phyloP scores from a whole-genome alignment of 1,140 invertebrate species.

The Zaprionus capensis region DNA sequence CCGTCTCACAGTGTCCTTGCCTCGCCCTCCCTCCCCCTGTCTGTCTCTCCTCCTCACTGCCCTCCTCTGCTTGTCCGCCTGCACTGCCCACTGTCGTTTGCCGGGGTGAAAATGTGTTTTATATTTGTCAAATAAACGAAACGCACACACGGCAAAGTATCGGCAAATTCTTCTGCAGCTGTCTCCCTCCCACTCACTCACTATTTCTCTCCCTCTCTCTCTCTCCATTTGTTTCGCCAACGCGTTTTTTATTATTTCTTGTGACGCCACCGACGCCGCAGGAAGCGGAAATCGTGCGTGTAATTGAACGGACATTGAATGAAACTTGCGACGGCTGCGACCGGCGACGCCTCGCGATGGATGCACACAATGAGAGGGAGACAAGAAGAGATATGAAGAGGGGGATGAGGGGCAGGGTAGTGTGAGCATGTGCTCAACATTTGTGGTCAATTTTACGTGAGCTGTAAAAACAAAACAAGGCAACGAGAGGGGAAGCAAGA shows the following conservation, averaged over 20 bases:
- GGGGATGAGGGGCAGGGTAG: background rate
- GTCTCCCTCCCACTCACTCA: constrained; percentile 33
- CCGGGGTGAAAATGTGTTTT: constrained; percentile 78
- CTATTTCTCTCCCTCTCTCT: constrained; percentile 3
- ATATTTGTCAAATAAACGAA: constrained; percentile 77
- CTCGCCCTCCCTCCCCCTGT: too few species aligned
- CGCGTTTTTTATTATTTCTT: constrained; percentile 50
- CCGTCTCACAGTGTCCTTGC: background rate
- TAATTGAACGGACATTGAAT: constrained; percentile 80
- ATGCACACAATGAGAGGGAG: constrained; percentile 1
- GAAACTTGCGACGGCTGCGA: constrained; percentile 57
- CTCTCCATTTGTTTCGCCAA: constrained; percentile 30
- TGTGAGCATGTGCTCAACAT: constrained; percentile 43
- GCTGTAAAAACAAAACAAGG: constrained; percentile 68
- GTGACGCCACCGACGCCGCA: constrained; percentile 47
- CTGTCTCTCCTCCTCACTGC: background rate
- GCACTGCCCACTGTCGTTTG: constrained; percentile 29
- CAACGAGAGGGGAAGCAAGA: background rate
- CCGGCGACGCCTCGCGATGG: constrained; percentile 31
- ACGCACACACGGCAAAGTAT: constrained; percentile 55
- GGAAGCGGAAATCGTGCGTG: constrained; percentile 79
- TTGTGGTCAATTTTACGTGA: constrained; percentile 76
- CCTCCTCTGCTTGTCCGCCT: background rate
- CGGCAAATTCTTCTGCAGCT: constrained; percentile 29
- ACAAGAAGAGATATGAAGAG: background rate